Evolutionary conservation across 1,140 invertebrate species (phyloP).

Genomic region (Ips typographus): DNA sequence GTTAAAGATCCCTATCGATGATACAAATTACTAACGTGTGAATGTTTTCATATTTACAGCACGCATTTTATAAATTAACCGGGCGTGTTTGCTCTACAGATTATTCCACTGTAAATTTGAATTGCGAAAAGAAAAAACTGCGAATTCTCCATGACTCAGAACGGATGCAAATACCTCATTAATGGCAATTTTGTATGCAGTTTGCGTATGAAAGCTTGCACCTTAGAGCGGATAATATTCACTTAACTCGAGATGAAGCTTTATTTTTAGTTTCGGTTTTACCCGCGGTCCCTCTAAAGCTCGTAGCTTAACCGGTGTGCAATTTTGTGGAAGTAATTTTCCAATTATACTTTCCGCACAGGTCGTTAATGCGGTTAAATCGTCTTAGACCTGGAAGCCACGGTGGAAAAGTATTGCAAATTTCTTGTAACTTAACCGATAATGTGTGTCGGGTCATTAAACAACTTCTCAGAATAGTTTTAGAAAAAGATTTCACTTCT

Average conservation of each 20-base stretch:
- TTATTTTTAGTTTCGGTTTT: conserved; percentile 25
- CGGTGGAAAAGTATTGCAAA: not conserved
- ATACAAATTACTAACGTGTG: not conserved
- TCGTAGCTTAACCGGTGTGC: conserved; percentile 1
- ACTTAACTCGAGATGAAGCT: conserved; percentile 18
- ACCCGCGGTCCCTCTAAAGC: conserved; percentile 14
- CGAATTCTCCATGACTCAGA: conserved; percentile 8
- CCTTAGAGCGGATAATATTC: conserved; percentile 18
- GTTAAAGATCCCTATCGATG: conserved; percentile 11
- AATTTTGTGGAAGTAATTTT: conserved; percentile 32
- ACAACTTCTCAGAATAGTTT: too few relatives aligned
- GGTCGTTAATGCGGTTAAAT: conserved; percentile 21
- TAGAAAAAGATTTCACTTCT: too few relatives aligned
- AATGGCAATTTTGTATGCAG: conserved; percentile 21
- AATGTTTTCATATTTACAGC: too few relatives aligned
- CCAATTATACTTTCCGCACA: conserved; percentile 29
- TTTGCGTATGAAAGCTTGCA: conserved; percentile 18
- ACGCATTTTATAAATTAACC: too few relatives aligned
- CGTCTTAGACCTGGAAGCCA: not conserved
- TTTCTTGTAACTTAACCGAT: not conserved
- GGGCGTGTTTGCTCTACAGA: too few relatives aligned
- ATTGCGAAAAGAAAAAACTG: not conserved
- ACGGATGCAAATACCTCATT: conserved; percentile 7
- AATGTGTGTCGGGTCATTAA: too few relatives aligned
- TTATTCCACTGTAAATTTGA: not conserved